A percentile compares a stretch with the other conserved stretches of the same genome.
phyloP scores from a whole-genome alignment of 2,797 vertebrate species.

The Vireo griseus region DNA sequence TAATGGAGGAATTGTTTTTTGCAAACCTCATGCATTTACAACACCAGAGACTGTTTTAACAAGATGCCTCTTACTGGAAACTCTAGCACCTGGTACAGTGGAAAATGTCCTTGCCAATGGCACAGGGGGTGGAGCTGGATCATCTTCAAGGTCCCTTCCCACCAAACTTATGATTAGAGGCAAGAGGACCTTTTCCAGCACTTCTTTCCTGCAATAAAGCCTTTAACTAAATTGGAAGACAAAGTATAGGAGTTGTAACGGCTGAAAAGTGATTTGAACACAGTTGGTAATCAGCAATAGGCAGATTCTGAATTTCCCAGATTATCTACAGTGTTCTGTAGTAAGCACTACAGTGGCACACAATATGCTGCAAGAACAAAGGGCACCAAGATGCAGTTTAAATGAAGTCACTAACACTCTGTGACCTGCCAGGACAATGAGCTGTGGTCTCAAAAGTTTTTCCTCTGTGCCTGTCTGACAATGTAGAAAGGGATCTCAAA shows the following conservation, averaged over 20 bases:
- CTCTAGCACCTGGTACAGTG: not conserved
- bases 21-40: not conserved
- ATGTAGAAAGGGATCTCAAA: not conserved
- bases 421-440: not conserved
- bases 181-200: not conserved
- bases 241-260: not conserved
- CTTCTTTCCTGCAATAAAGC: not conserved
- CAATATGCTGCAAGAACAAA: not conserved
- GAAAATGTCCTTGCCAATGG: not conserved
- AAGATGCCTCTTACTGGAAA: not conserved
- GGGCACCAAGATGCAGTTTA: not conserved
- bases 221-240: not conserved
- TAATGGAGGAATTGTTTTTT: not conserved
- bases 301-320: not conserved
- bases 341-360: not conserved
- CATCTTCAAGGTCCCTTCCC: not conserved
- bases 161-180: not conserved
- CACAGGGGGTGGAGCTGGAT: not conserved
- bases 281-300: not conserved
- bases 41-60: not conserved
- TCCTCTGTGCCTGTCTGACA: not conserved
- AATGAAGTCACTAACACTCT: not conserved
- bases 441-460: not conserved
- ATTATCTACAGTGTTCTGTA: not conserved
- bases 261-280: not conserved